phyloP scores from a whole-genome alignment of 2,888 invertebrate genomes.

The Rhagium mordax region DNA sequence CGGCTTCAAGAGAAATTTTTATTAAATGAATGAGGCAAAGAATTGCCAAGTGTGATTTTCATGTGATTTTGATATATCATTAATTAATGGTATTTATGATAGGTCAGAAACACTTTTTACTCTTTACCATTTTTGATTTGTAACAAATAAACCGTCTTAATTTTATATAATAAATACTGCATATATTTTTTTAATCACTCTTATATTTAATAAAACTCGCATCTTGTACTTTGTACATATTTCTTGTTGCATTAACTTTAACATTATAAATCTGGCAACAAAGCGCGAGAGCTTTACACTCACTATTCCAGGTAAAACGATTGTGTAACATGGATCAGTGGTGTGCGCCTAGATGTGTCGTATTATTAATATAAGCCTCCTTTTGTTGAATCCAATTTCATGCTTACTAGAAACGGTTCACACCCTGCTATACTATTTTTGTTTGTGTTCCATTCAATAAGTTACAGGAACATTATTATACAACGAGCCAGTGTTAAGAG shows the following conservation, averaged over 20 bases:
- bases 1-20: too few species aligned
- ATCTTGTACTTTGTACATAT: background rate
- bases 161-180: background rate
- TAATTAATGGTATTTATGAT: too few species aligned
- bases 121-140: too few species aligned
- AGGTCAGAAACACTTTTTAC: too few species aligned
- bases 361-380: conserved; percentile 32
- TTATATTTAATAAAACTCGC: background rate
- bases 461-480: background rate
- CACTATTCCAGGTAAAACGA: conserved; percentile 50
- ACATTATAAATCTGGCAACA: conserved; percentile 38
- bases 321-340: conserved; percentile 51
- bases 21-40: too few species aligned
- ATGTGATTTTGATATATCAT: too few species aligned
- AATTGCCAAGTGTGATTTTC: too few species aligned
- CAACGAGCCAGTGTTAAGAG: background rate
- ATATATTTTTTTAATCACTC: background rate
- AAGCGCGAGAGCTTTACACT: conserved; percentile 29
- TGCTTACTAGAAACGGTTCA: conserved; percentile 23
- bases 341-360: conserved; percentile 38
- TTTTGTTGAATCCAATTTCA: conserved; percentile 29
- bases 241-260: background rate
- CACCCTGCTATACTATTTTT: background rate
- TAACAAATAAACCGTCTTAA: too few species aligned
- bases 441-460: conserved; percentile 14